Base-by-base conservation (phyloP, 2,797 vertebrate genomes). In the Pangasius macronema region DNA sequence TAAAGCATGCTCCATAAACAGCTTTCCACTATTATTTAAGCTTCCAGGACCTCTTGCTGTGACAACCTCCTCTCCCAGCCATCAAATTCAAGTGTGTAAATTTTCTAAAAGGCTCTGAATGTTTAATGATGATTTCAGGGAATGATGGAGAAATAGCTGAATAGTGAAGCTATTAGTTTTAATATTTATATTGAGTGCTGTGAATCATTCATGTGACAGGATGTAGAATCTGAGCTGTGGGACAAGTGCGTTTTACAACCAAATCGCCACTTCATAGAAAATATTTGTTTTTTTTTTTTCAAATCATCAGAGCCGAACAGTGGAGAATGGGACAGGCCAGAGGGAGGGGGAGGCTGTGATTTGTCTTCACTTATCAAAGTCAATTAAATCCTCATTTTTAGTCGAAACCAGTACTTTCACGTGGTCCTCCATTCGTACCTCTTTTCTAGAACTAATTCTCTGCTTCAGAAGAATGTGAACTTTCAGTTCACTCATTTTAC, bases 21-120 rank as follows among this genome's bases (percentile, higher is more conserved):
- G 96, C 96, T 97, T 97, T 98, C 96, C 96, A 96, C 97, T 98
- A 97, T 97, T 98, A 97, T 98, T 98, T 98, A 97, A 97, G 97
- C 96, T 96, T 95, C 93, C 86, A 94, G 97, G 95, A 95, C 95
- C 94, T 94, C 80, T 92, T 92, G 90, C 95, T 96, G 96, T 96
- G 97, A 97, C 97, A 97, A 96, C 95, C 96, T 93, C 95, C 95
- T 95, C 91, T 96, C 96, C 92, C 94, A 88, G 94, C 96, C 97
- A 97, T 97, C 97, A 98, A 96, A 99, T 97, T 98, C 97, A 97
- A 98, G 98, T 99, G 98, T 98, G 97, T 99, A 99, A 98, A 99
- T 99, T 99, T 99, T 99, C 97, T 99, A 99, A 99, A 99, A 99
- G 97, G 98, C 94, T 97, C 96, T 99, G 97, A 99, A 99, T 99